Percentiles rank a stretch among this genome's conserved stretches.
phyloP scores from a whole-genome alignment of 2,888 invertebrate genomes.

The Nematopogon swammerdamellus region DNA sequence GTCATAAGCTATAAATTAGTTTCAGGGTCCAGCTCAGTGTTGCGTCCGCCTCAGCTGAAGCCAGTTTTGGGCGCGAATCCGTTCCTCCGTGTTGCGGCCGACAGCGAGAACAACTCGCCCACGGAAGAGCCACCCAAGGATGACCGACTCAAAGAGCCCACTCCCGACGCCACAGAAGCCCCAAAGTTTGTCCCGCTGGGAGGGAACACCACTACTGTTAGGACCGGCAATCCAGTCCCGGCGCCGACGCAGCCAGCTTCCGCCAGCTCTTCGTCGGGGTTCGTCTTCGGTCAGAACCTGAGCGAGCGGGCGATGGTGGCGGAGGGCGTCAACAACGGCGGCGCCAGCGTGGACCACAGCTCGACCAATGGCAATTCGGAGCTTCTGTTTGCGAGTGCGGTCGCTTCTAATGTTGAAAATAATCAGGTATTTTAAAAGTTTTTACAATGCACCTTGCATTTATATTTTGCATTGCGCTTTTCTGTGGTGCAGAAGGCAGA shows the following conservation, averaged over 20 bases:
- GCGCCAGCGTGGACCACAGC: slow-evolving; percentile 29
- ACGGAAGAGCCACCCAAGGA: slow-evolving; percentile 8
- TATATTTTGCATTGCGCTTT: no score
- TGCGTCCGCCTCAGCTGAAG: slow-evolving; percentile 44
- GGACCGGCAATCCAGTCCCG: slow-evolving; percentile 51
- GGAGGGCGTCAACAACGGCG: slow-evolving; percentile 51
- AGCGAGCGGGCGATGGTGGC: slow-evolving; percentile 77
- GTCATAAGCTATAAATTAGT: no score
- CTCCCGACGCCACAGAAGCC: slow-evolving; percentile 27
- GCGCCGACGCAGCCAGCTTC: slow-evolving; percentile 27
- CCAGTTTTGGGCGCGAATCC: slow-evolving; percentile 28
- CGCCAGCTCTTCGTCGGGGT: slow-evolving; percentile 57
- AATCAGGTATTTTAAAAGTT: slow-evolving; percentile 24
- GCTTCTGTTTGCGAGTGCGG: slow-evolving; percentile 71
- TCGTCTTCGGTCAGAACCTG: slow-evolving; percentile 90
- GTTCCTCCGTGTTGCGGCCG: slow-evolving; percentile 17
- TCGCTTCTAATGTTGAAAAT: slow-evolving; percentile 50
- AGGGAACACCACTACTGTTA: slow-evolving; percentile 30
- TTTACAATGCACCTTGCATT: not conserved
- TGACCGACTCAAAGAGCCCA: slow-evolving; percentile 20
- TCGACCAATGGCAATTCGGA: slow-evolving; percentile 61
- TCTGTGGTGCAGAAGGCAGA: no score
- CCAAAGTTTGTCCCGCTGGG: slow-evolving; percentile 46
- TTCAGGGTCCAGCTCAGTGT: slow-evolving; percentile 28
- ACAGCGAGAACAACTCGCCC: slow-evolving; percentile 16